phyloP scores from a whole-genome alignment of 2,113 vertebrate species.

The Trematocara macrostoma region DNA sequence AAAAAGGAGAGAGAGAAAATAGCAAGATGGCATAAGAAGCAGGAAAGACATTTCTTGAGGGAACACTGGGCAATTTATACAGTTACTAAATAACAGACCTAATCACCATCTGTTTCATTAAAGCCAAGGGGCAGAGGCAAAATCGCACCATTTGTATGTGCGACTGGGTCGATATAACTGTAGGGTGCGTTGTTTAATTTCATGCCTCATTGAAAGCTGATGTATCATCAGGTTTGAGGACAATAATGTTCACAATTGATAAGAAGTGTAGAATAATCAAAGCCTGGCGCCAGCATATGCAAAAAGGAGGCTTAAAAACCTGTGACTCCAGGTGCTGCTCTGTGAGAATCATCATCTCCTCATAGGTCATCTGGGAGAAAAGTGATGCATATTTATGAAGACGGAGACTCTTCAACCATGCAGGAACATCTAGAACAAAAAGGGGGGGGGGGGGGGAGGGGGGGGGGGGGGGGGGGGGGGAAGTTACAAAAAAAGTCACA shows the following conservation, averaged over 20 bases:
- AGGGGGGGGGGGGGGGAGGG: neutral
- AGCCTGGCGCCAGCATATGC: neutral
- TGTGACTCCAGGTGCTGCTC: conserved; percentile 92
- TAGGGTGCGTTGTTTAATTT: conserved; percentile 55
- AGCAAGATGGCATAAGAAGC: neutral
- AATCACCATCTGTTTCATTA: conserved; percentile 56
- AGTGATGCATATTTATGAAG: conserved; percentile 93
- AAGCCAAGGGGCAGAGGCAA: conserved; percentile 35
- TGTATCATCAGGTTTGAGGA: conserved; percentile 47
- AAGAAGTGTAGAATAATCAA: conserved; percentile 29
- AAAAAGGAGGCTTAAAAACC: conserved; percentile 64
- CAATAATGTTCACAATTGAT: conserved; percentile 34
- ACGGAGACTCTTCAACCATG: conserved; percentile 92
- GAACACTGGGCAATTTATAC: conserved; percentile 24
- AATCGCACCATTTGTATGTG: conserved; percentile 32
- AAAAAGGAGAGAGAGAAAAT: neutral
- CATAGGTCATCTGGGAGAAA: conserved; percentile 92
- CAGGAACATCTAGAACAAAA: conserved; percentile 80
- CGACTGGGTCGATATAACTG: conserved; percentile 38
- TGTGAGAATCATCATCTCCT: conserved; percentile 94
- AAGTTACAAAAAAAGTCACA: neutral
- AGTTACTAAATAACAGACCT: conserved; percentile 53
- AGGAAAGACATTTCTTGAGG: neutral
- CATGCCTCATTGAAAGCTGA: conserved; percentile 61
- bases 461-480: no score